These are phyloP conservation scores for Mactra quadrangularis DNA, from an alignment of 1,140 invertebrate species.

Conservation along the genomic window DNA sequence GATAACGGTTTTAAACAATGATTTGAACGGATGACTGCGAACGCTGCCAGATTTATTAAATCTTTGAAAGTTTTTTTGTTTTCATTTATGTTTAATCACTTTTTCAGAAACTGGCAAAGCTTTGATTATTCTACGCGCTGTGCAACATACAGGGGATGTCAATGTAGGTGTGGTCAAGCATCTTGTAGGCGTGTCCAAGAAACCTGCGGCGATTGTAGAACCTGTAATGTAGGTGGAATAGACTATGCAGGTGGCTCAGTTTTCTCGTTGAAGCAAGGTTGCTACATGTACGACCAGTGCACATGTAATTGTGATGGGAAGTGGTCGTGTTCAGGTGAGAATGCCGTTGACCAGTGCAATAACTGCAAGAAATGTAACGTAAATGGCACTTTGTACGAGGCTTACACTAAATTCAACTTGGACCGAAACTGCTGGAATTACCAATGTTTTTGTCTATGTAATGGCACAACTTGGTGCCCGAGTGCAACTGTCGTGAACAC, in stretches of 20 bases:
- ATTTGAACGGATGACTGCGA: too few relatives aligned
- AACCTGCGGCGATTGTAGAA: conserved; percentile 44
- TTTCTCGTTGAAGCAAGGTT: conserved; percentile 51
- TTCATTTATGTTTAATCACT: too few relatives aligned
- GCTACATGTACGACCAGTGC: conserved; percentile 50
- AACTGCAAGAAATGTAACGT: conserved; percentile 59
- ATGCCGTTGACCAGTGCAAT: conserved; percentile 49
- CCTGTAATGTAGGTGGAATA: conserved; percentile 40
- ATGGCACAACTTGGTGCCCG: conserved; percentile 61
- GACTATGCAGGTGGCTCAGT: conserved; percentile 38
- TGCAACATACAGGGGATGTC: conserved; percentile 15
- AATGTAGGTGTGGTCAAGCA: conserved; percentile 36
- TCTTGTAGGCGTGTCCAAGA: conserved; percentile 27
- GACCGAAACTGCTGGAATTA: conserved; percentile 65
- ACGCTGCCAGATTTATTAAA: too few relatives aligned
- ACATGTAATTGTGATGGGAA: conserved; percentile 40
- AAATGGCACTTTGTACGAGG: conserved; percentile 47
- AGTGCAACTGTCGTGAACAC: conserved; percentile 32
- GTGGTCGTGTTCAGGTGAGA: conserved; percentile 55
- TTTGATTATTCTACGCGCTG: conserved; percentile 34
- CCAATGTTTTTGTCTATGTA: conserved; percentile 71
- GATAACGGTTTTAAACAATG: too few relatives aligned
- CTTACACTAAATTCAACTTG: conserved; percentile 54
- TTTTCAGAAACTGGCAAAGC: conserved; percentile 43
- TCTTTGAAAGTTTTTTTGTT: too few relatives aligned